Conservation (phyloP, 1,140 invertebrate species). For the Microplitis demolitor region DNA sequence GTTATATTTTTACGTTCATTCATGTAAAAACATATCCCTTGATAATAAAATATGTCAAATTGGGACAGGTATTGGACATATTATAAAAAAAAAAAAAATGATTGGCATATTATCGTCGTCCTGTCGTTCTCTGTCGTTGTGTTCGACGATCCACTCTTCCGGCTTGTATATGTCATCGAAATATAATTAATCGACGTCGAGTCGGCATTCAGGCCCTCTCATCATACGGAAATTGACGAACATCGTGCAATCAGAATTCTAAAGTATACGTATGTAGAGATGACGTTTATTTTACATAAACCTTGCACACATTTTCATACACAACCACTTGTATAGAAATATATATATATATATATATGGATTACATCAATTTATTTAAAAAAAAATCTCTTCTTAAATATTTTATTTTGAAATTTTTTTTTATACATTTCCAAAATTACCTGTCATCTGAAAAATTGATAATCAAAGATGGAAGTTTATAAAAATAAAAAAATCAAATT, state of each 20-base stretch:
- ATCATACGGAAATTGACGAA: constrained; percentile 21
- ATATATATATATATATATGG: not conserved
- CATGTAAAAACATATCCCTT: not conserved
- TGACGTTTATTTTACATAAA: no score
- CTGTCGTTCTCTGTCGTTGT: not conserved
- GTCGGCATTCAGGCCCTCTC: not conserved
- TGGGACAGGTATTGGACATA: not conserved
- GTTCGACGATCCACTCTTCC: constrained; percentile 19
- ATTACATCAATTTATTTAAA: not conserved
- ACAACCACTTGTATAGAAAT: no score
- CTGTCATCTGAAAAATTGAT: no score
- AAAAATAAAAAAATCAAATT: no score
- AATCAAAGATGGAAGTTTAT: no score
- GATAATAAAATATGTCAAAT: constrained; percentile 2
- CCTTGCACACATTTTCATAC: not conserved
- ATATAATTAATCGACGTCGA: constrained; percentile 21
- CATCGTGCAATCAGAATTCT: constrained; percentile 2
- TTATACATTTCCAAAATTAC: no score
- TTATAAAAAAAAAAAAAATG: not conserved
- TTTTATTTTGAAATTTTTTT: no score
- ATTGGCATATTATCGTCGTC: constrained; percentile 11
- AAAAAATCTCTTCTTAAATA: no score
- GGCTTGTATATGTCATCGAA: constrained; percentile 18
- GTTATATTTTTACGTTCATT: not conserved
- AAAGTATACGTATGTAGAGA: not conserved